These are phyloP conservation scores for Laticauda colubrina DNA, from an alignment of 2,113 vertebrate genomes.

Conservation along the genomic window DNA sequence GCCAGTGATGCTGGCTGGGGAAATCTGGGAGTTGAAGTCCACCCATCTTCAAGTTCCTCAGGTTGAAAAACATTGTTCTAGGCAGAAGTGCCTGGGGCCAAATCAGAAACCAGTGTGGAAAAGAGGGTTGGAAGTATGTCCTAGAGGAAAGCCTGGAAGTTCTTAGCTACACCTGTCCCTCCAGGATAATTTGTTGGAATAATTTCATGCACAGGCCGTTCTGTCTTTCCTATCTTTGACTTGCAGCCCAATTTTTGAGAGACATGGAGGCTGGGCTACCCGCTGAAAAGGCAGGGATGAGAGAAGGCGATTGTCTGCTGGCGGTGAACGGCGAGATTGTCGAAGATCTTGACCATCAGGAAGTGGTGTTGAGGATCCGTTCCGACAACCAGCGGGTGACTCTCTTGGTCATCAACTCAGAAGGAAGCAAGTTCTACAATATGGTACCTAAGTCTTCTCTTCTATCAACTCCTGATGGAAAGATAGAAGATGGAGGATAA, in stretches of 20 bases:
- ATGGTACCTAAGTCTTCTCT: slow-evolving; percentile 61
- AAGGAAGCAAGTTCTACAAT: slow-evolving; percentile 78
- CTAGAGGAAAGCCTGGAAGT: neutral
- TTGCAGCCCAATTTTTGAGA: slow-evolving; percentile 82
- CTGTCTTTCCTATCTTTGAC: neutral
- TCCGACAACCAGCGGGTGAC: slow-evolving; percentile 69
- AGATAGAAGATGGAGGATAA: neutral
- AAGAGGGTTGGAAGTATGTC: neutral
- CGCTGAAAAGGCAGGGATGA: slow-evolving; percentile 84
- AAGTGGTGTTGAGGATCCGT: slow-evolving; percentile 79
- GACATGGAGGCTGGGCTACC: slow-evolving; percentile 85
- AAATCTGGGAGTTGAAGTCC: neutral
- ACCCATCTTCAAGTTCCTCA: too few relatives aligned
- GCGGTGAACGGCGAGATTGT: slow-evolving; percentile 85
- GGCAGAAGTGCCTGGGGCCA: neutral
- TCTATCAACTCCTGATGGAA: neutral
- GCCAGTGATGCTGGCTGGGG: too few relatives aligned
- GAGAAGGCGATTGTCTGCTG: slow-evolving; percentile 84
- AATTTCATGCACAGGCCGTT: too few relatives aligned
- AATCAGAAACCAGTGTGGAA: neutral
- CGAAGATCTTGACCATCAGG: slow-evolving; percentile 79
- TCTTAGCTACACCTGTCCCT: neutral
- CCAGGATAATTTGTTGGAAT: neutral
- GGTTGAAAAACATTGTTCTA: neutral
- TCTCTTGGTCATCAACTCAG: slow-evolving; percentile 74